phyloP scores from a whole-genome alignment of 2,797 vertebrate species.

The Muraenolepis orangiensis region DNA sequence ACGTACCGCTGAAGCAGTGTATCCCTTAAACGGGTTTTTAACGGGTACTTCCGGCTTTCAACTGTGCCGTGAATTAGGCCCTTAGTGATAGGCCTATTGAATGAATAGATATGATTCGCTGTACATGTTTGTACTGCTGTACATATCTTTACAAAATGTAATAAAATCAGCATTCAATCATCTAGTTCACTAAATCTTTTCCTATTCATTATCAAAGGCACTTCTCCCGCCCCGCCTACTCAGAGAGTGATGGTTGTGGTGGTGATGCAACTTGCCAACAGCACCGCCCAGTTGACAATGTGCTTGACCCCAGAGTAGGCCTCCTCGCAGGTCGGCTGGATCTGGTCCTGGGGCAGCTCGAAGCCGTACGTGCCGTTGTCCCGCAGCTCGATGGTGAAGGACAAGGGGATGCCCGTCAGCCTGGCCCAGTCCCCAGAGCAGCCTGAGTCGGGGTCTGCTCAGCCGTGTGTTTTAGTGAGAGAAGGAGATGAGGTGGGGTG shows the following conservation, averaged over 20 bases:
- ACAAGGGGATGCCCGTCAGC: conserved; percentile 74
- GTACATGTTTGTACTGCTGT: too few species aligned
- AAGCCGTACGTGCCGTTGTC: conserved; percentile 75
- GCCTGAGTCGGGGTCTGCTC: conserved; percentile 81
- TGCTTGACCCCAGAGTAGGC: conserved; percentile 76
- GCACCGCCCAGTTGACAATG: conserved; percentile 68
- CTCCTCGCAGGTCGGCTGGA: conserved; percentile 83
- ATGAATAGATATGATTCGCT: too few species aligned
- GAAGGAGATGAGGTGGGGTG: too few species aligned
- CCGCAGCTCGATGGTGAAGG: conserved; percentile 83
- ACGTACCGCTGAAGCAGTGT: too few species aligned
- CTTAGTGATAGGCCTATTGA: too few species aligned
- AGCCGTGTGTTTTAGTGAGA: too few species aligned
- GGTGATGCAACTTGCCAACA: conserved; percentile 46
- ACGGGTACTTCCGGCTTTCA: too few species aligned
- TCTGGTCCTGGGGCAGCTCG: conserved; percentile 75
- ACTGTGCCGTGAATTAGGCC: too few species aligned
- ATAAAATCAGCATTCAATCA: neutral
- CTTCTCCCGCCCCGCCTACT: conserved; percentile 3
- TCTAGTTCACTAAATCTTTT: neutral
- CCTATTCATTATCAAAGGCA: too few species aligned
- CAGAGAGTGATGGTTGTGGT: conserved; percentile 36
- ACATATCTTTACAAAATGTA: too few species aligned
- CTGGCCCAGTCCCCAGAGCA: conserved; percentile 83
- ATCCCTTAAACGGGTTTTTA: too few species aligned